Base-by-base conservation (phyloP, 2,888 invertebrate species). In the Agrilus cyanescens region DNA sequence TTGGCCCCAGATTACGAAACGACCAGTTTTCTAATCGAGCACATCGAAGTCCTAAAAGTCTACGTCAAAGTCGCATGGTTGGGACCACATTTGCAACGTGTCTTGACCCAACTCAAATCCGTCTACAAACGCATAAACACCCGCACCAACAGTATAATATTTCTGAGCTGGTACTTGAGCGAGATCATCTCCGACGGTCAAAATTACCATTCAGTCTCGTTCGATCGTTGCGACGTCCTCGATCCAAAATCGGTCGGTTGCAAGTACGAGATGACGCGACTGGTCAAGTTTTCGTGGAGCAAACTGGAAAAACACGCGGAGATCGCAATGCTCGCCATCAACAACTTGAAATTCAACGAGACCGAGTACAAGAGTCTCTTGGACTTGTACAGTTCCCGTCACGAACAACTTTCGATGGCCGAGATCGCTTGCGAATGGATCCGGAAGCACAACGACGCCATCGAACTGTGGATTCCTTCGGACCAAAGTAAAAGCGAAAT, bases 351-450 rank as follows among this genome's bases (percentile, higher is more conserved):
- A 29, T 76, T 81, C 48, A 62, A 66, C 1, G 63, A 69, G 38
- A 57, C 63, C 1, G 70, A 76, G 53, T 80, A 78, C 55, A 63
- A 68, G 35, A 60, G 65, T 20, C 56, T 80, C 32, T 61, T 79
- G 35, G 48, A 59, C 16, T 56, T 63, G 13, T 68, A 68, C 51
- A 61, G 59, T 36, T 47, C 46, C 14, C 48, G 50, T 40, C 31
- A 40, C 12, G 40, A 13, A 34, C 44, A 38, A 12, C 33, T 37
- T 18, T 48, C 32, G 16, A 58, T 66, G 12, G 57, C 69, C 3
- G 61, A 70, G 1, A 66, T 77, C 1, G 84, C 85, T 0, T 86
- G 86, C 58, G 61, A 70, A 5, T 87, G 85, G 85, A 61, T 86
- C 49, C 58, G 51, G 20, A 55, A 67, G 1, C 71, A 75, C 52